phyloP scores from a whole-genome alignment of 2,113 vertebrate genomes.

The Catharus fuscescens region DNA sequence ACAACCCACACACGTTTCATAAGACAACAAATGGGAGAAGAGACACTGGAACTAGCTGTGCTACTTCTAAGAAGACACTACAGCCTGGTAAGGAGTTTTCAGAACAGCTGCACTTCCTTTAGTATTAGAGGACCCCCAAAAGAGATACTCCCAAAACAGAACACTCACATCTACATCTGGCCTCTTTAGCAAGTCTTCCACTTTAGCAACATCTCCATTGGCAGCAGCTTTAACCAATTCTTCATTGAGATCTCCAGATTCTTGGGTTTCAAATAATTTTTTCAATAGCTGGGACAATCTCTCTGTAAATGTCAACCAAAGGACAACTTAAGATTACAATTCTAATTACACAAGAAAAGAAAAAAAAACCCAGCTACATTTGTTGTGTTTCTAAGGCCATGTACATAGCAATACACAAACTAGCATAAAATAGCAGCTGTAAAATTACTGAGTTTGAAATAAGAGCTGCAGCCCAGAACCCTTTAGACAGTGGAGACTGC shows the following conservation, averaged over 20 bases:
- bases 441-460: background rate
- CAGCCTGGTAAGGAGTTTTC: background rate
- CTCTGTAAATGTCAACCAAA: slow-evolving; percentile 80
- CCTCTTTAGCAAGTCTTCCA: slow-evolving; percentile 96
- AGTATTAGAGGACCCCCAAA: background rate
- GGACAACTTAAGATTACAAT: background rate
- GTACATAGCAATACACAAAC: background rate
- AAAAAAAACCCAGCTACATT: background rate
- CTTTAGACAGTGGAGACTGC: background rate
- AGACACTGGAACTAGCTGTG: background rate
- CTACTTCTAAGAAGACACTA: background rate
- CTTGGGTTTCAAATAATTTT: slow-evolving; percentile 98
- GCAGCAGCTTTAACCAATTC: slow-evolving; percentile 98
- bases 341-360: background rate
- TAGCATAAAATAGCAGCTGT: background rate
- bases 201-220: slow-evolving; percentile 97
- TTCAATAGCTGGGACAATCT: slow-evolving; percentile 96
- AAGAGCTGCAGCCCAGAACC: background rate
- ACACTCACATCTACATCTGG: slow-evolving; percentile 93
- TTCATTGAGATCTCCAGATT: slow-evolving; percentile 98
- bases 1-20: background rate
- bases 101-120: background rate
- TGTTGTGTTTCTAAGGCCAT: background rate
- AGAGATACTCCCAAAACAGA: background rate
- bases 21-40: background rate